Conservation (phyloP, 2,797 vertebrate genomes). For the Hoplostethus mediterraneus region DNA sequence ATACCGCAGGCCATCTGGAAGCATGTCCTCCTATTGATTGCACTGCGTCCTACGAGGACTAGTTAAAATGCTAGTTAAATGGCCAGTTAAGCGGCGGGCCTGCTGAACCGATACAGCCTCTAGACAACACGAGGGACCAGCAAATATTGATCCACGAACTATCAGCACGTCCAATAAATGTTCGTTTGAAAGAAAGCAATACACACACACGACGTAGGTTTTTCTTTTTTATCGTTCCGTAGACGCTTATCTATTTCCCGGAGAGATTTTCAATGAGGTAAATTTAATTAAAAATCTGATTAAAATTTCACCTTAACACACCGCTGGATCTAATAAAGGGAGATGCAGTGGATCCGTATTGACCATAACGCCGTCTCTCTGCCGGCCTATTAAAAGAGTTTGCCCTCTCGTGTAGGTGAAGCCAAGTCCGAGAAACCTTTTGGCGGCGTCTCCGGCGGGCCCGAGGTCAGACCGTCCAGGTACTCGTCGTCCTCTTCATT, state of each 20-base stretch:
- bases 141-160: constrained; percentile 61
- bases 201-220: not conserved
- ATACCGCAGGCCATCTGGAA: constrained; percentile 34
- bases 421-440: constrained; percentile 15
- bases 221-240: constrained; percentile 37
- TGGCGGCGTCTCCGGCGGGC: constrained; percentile 16
- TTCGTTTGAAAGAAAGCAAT: constrained; percentile 19
- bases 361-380: constrained; percentile 29
- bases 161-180: constrained; percentile 37
- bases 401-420: constrained; percentile 17
- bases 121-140: constrained; percentile 38
- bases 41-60: constrained; percentile 35
- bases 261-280: constrained; percentile 47
- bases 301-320: constrained; percentile 39
- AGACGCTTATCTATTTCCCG: constrained; percentile 33
- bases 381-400: constrained; percentile 35
- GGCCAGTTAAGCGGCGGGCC: constrained; percentile 27
- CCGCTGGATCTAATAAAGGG: constrained; percentile 36
- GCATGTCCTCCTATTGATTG: constrained; percentile 38
- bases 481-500: constrained; percentile 34
- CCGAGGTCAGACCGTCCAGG: constrained; percentile 42
- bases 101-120: constrained; percentile 31
- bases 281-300: constrained; percentile 69
- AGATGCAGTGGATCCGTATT: constrained; percentile 26
- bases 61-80: constrained; percentile 66